phyloP scores from a whole-genome alignment of 2,888 invertebrate genomes.

The Oscheius sp. region DNA sequence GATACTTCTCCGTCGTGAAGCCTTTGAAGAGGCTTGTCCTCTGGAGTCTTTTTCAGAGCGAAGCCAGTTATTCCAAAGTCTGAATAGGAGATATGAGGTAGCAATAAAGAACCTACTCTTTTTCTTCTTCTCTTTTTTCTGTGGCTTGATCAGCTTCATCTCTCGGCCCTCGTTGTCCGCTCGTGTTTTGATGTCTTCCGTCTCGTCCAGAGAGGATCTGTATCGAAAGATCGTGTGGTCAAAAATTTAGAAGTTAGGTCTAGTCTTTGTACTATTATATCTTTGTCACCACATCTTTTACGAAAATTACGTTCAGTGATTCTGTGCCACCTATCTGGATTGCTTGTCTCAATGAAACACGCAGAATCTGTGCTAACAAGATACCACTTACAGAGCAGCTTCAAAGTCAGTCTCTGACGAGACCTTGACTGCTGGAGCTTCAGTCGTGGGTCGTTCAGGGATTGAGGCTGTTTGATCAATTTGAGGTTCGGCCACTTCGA shows the following conservation, averaged over 20 bases:
- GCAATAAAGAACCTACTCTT: slow-evolving; percentile 1
- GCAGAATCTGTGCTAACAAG: neutral
- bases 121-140: neutral
- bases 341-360: too few relatives aligned
- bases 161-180: neutral
- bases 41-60: slow-evolving; percentile 20
- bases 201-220: slow-evolving; percentile 19
- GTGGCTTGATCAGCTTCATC: slow-evolving; percentile 2
- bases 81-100: neutral
- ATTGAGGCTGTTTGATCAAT: neutral
- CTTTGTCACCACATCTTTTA: too few relatives aligned
- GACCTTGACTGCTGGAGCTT: slow-evolving; percentile 1
- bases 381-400: neutral
- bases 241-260: neutral
- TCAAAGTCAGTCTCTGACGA: slow-evolving; percentile 6
- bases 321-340: too few relatives aligned
- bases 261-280: too few relatives aligned
- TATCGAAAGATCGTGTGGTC: neutral
- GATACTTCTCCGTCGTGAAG: slow-evolving; percentile 30
- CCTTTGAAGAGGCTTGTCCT: neutral
- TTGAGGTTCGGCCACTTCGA: slow-evolving; percentile 7
- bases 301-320: too few relatives aligned
- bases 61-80: slow-evolving; percentile 37
- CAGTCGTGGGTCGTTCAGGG: neutral
- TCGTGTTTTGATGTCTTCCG: slow-evolving; percentile 7